Conservation (phyloP, 2,888 invertebrate species). For the Calameuta filiformis region DNA sequence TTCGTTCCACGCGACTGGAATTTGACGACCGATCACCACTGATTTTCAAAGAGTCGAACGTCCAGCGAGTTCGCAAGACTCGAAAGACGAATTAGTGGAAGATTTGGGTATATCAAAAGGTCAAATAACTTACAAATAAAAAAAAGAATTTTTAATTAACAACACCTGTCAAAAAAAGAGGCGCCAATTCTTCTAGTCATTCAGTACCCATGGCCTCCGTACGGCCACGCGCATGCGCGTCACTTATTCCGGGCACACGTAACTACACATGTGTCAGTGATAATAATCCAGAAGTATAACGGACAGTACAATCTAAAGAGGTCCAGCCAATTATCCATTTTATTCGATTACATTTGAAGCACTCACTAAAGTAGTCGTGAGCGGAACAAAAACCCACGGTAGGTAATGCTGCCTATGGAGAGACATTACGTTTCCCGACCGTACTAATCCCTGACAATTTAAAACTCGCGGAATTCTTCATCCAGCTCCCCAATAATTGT, state of each 20-base stretch:
- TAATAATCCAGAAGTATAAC: constrained; percentile 2
- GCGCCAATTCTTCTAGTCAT: background rate
- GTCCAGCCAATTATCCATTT: constrained; percentile 45
- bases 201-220: background rate
- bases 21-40: background rate
- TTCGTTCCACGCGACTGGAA: background rate
- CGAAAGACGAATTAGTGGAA: background rate
- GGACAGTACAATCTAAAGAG: background rate
- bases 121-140: background rate
- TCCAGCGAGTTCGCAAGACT: background rate
- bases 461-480: background rate
- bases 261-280: background rate
- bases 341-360: constrained; percentile 40
- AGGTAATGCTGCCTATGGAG: background rate
- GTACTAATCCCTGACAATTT: background rate
- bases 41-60: background rate
- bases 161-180: background rate
- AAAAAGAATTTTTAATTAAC: background rate
- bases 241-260: background rate
- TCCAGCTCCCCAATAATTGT: too few species aligned
- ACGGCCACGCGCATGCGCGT: background rate
- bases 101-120: background rate
- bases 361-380: background rate
- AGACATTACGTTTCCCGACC: background rate
- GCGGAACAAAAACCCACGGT: background rate